Conservation (phyloP, 1,140 invertebrate genomes). For the Radopholus similis region DNA sequence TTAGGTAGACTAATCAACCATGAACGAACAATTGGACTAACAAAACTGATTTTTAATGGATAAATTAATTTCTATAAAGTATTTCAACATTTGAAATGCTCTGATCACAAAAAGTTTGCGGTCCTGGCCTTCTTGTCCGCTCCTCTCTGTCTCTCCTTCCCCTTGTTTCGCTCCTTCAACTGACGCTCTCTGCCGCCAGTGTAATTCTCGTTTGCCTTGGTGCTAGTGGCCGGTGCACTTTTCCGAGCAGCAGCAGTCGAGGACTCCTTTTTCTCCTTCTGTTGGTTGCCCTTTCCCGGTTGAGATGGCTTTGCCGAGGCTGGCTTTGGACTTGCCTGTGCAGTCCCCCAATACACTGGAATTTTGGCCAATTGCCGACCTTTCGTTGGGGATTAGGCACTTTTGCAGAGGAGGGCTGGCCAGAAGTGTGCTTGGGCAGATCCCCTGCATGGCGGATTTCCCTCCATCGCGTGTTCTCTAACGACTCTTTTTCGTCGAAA, state of each 20-base stretch:
- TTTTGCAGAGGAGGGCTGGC: too few relatives aligned
- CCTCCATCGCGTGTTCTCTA: background rate
- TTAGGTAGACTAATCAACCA: too few relatives aligned
- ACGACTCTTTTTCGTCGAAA: background rate
- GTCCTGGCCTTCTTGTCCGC: conserved; percentile 26
- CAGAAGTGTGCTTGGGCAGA: background rate
- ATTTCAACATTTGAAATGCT: too few relatives aligned
- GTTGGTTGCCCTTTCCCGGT: background rate
- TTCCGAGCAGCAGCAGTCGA: too few relatives aligned
- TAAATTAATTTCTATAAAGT: too few relatives aligned
- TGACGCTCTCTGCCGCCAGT: conserved; percentile 32
- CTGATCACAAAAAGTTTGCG: background rate
- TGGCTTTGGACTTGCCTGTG: background rate
- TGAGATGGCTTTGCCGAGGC: background rate
- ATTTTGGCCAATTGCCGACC: background rate
- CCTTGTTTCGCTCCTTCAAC: conserved; percentile 27
- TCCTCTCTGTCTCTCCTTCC: conserved; percentile 22
- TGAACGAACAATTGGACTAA: too few relatives aligned
- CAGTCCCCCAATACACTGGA: background rate
- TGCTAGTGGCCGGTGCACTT: background rate
- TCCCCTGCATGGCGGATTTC: background rate
- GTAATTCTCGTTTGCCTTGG: conserved; percentile 4
- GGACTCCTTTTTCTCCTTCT: background rate
- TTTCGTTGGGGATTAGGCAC: background rate
- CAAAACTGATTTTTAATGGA: too few relatives aligned